Percentiles rank a stretch among this genome's conserved stretches.
Evolutionary conservation across 2,888 invertebrate genomes (phyloP).

Genomic region (Epinotia demarniana): DNA sequence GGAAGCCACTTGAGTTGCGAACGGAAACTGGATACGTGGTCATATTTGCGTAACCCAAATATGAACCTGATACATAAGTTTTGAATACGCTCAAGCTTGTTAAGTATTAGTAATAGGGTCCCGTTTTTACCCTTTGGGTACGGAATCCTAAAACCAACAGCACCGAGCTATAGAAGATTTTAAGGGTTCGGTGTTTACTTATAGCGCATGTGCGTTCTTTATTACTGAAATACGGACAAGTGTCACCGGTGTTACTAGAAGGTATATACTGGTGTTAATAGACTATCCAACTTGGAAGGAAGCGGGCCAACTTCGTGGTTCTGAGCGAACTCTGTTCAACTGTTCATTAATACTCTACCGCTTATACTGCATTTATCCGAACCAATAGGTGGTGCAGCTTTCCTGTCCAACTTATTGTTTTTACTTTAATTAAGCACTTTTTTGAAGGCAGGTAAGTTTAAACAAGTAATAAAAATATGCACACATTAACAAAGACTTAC

Average conservation of each 20-base stretch:
- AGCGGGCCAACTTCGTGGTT: slow-evolving; percentile 21
- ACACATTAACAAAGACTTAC: too few species aligned
- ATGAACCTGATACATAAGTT: too few species aligned
- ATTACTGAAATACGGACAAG: not conserved
- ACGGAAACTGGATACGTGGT: too few species aligned
- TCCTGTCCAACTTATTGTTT: not conserved
- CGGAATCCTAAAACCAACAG: too few species aligned
- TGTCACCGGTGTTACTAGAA: slow-evolving; percentile 20
- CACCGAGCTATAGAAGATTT: not conserved
- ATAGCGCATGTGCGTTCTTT: not conserved
- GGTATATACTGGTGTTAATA: slow-evolving; percentile 26
- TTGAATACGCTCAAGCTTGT: too few species aligned
- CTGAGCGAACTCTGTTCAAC: slow-evolving; percentile 19
- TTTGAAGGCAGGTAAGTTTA: not conserved
- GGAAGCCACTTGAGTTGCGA: too few species aligned
- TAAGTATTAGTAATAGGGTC: too few species aligned
- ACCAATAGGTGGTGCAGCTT: not conserved
- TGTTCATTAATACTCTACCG: slow-evolving; percentile 27
- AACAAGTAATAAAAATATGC: not conserved
- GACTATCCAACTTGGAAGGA: slow-evolving; percentile 25
- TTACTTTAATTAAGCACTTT: not conserved
- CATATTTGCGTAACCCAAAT: too few species aligned
- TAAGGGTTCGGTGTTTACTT: not conserved
- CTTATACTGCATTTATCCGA: not conserved
- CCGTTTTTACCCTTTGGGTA: too few species aligned